Evolutionary conservation across 2,797 vertebrate genomes (phyloP).

Genomic region (Coilia nasus): DNA sequence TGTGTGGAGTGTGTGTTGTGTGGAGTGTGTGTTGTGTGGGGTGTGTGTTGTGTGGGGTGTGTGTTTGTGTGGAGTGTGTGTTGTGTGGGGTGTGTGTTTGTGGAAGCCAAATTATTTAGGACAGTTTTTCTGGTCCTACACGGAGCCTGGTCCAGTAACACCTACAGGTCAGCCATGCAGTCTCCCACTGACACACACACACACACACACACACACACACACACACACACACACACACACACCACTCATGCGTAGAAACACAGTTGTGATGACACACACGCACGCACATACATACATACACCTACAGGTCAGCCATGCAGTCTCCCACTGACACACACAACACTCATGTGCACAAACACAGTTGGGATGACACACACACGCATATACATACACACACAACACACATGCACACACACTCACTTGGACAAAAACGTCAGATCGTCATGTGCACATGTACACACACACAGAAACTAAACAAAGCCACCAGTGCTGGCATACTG

Average conservation of each 20-base stretch:
- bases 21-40: too few relatives aligned
- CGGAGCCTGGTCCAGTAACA: constrained; percentile 46
- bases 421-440: too few relatives aligned
- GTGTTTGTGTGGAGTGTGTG: too few relatives aligned
- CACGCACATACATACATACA: constrained; percentile 25
- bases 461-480: too few relatives aligned
- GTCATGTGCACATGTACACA: too few relatives aligned
- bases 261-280: not conserved
- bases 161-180: constrained; percentile 21
- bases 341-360: not conserved
- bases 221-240: constrained; percentile 21
- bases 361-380: not conserved
- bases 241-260: not conserved
- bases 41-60: too few relatives aligned
- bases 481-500: too few relatives aligned
- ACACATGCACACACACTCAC: not conserved
- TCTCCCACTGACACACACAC: not conserved
- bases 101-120: not conserved
- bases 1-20: constrained; percentile 23
- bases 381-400: not conserved
- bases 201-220: constrained; percentile 1
- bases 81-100: too few relatives aligned
- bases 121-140: constrained; percentile 46
- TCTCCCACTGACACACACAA: not conserved
- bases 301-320: constrained; percentile 21